Percentiles rank a stretch among this genome's conserved stretches.
These are phyloP conservation scores for Frieseomelitta varia DNA, from an alignment of 1,140 invertebrate species.

Conservation along the genomic window DNA sequence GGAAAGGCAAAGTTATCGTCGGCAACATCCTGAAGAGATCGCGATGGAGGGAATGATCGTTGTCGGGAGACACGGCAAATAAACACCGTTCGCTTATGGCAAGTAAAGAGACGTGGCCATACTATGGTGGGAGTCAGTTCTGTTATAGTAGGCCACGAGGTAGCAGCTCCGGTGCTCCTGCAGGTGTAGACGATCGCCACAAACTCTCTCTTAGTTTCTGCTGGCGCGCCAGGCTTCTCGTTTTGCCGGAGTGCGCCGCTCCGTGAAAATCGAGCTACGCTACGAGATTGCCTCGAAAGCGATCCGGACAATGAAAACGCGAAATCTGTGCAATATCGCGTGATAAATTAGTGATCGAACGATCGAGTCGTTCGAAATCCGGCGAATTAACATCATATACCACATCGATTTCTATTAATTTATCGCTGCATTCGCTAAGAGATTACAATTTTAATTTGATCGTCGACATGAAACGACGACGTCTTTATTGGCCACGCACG, in stretches of 20 bases:
- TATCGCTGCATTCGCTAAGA: neutral
- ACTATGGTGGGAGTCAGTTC: conserved; percentile 79
- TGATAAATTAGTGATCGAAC: neutral
- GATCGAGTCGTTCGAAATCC: neutral
- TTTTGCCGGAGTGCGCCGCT: conserved; percentile 35
- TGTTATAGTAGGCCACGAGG: conserved; percentile 83
- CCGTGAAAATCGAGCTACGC: conserved; percentile 36
- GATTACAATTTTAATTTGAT: neutral
- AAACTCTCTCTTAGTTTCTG: conserved; percentile 61
- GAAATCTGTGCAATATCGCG: neutral
- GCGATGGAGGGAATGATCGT: neutral
- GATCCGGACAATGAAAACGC: conserved; percentile 31
- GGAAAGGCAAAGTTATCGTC: conserved; percentile 4
- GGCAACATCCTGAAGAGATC: neutral
- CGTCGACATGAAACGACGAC: conserved; percentile 11
- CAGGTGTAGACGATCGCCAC: conserved; percentile 48
- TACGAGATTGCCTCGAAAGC: conserved; percentile 34
- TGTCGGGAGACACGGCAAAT: conserved; percentile 6
- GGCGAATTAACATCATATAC: neutral
- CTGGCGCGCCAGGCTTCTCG: conserved; percentile 38
- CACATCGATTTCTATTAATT: no score
- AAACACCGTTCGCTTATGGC: conserved; percentile 58
- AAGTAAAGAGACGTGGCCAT: conserved; percentile 72
- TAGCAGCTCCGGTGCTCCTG: conserved; percentile 72
- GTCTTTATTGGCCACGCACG: neutral